Base-by-base conservation (phyloP, 2,797 vertebrate genomes). In the Percopsis omiscomaycus region DNA sequence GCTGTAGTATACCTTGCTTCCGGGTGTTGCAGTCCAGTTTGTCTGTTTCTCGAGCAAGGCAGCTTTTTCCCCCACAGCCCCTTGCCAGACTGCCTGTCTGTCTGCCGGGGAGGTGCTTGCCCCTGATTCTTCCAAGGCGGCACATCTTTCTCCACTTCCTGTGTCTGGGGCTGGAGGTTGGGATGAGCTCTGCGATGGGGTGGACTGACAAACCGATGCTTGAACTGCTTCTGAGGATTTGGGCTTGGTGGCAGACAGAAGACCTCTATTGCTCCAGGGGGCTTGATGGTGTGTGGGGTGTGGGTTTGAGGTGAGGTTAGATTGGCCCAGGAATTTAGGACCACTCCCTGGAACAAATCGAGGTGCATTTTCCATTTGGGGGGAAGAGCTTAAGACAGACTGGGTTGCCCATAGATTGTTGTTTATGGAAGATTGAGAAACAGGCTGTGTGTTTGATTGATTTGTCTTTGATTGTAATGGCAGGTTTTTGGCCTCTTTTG, bases 1-100 rank as follows among this genome's bases (percentile, higher is more conserved):
- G 22, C 22, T 22, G 22, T 22, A 13, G 48, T 80, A 37, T 37
- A 86, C 91, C 80, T 91, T 92, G 73, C 59, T 56, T 71, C 62
- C 79, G 64, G 71, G 14, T n/a, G 80, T 15, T 12, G 68, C 3
- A 12, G 74, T 78, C 81, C 75, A 66, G 22, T 89, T 88, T 1
- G 77, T 64, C 16, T 55, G 77, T 81, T 79, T 88, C 55, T 90
- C 84, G 58, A 88, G 37, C 61, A 90, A 80, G 15, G 82, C 81
- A 3, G 84, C 72, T 64, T 70, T 90, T 49, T 81, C 84, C 10
- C 80, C 85, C 0, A 77, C 67, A 6, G 81, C 79, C 48, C 75
- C 66, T 1, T 64, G 45, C 81, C 78, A 71, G 37, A 70, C 67
- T 2, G 75, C 44, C 50, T 63, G 69, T 51, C 75, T 81, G 30